These are phyloP conservation scores for Chrysoperla carnea DNA, from an alignment of 1,140 invertebrate species.

Conservation along the genomic window DNA sequence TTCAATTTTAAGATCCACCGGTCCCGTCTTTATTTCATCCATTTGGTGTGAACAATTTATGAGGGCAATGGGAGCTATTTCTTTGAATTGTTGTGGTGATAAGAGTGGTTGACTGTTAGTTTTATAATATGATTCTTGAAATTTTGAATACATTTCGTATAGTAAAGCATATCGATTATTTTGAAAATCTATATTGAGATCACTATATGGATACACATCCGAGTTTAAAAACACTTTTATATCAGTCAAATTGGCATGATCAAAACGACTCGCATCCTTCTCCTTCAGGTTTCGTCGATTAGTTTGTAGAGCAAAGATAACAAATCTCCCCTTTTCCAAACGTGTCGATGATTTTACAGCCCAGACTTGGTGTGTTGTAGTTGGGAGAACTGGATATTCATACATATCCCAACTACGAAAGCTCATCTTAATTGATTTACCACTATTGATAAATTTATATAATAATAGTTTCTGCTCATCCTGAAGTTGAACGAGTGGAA, in stretches of 20 bases:
- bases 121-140: slow-evolving; percentile 5
- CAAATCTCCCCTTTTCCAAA: slow-evolving; percentile 7
- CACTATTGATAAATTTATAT: slow-evolving; percentile 6
- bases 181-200: too few relatives aligned
- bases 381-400: slow-evolving; percentile 5
- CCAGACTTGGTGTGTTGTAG: slow-evolving; percentile 7
- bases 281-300: neutral
- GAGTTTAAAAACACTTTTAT: slow-evolving; percentile 11
- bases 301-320: slow-evolving; percentile 8
- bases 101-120: neutral
- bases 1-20: too few relatives aligned
- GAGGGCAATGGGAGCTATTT: too few relatives aligned
- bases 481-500: slow-evolving; percentile 5
- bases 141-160: slow-evolving; percentile 7
- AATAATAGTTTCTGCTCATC: slow-evolving; percentile 1
- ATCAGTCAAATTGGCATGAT: slow-evolving; percentile 7
- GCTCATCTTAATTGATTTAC: slow-evolving; percentile 4
- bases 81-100: too few relatives aligned
- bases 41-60: too few relatives aligned
- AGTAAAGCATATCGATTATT: too few relatives aligned
- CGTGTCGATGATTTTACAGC: slow-evolving; percentile 6
- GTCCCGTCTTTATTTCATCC: too few relatives aligned
- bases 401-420: slow-evolving; percentile 7
- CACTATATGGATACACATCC: slow-evolving; percentile 4
- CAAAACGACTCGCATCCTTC: slow-evolving; percentile 4